Base-by-base conservation (phyloP, 2,797 vertebrate genomes). In the Diceros bicornis region DNA sequence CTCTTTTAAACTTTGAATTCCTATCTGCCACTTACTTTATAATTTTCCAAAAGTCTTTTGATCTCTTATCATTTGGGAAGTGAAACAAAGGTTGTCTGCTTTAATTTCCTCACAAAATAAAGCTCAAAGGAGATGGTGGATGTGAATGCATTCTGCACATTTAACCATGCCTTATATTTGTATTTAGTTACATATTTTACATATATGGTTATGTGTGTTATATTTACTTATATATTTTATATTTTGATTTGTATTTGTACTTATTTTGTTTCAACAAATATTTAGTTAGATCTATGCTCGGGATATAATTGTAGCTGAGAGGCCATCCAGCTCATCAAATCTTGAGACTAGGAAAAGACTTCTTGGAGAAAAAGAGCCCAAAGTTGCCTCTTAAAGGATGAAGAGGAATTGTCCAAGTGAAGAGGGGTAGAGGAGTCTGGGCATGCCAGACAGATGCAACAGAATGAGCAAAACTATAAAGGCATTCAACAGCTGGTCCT, bases 61-160 rank as follows among this genome's bases (percentile, higher is more conserved):
- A 62, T 79, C 29, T 90, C 69, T 72, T 83, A 62, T 68, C 20
- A 74, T 52, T 79, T 47, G 59, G n/a, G 37, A 77, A n/a, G 8
- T 87, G 25, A 88, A 57, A 37, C 41, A 64, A 71, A 82, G 59
- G 41, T 34, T 47, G 18, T 25, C 34, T 50, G 2, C 41, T 91
- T 87, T 79, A 64, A 75, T 37, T 72, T 61, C 7, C 18, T 89
- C 61, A 83, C 47, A 72, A 96, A 96, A 84, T 90, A 89, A 92
- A 32, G 1, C 25, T 95, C 68, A 55, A 50, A 77, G 68, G 27
- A 91, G n/a, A 71, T 74, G 41, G 77, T 71, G 25, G 34, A 72
- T 84, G 1, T 68, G n/a, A 81, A 93, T 57, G 34, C 1, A n/a
- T 32, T 41, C 52, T 79, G 34, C 84, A 77, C 34, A 92, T 34